phyloP scores from a whole-genome alignment of 2,888 invertebrate species.

The Cephus pulcher region DNA sequence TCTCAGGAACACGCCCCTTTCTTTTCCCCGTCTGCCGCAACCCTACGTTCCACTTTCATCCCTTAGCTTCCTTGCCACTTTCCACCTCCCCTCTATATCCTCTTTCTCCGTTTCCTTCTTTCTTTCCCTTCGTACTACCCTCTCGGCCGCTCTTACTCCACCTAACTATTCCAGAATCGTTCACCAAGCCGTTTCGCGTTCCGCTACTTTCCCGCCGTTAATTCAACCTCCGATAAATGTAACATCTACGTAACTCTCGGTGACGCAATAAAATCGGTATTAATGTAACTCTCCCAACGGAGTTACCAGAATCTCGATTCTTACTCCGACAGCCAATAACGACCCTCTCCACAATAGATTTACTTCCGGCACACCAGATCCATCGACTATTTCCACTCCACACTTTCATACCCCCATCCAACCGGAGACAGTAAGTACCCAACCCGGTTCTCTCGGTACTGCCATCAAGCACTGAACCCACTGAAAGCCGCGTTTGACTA shows the following conservation, averaged over 20 bases:
- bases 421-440: not conserved
- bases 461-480: not conserved
- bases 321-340: not conserved
- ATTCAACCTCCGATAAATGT: slow-evolving; percentile 15
- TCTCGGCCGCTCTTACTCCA: not conserved
- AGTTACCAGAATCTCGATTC: not conserved
- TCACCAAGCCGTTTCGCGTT: not conserved
- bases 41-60: slow-evolving; percentile 6
- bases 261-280: slow-evolving; percentile 35
- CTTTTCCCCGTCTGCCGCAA: not conserved
- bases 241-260: slow-evolving; percentile 27
- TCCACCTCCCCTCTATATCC: not conserved
- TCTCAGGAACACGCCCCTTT: not conserved
- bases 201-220: slow-evolving; percentile 3
- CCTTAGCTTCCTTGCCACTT: slow-evolving; percentile 14
- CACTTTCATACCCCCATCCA: not conserved
- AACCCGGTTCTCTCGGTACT: not conserved
- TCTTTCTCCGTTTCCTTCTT: not conserved
- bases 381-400: not conserved
- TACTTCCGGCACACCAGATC: not conserved
- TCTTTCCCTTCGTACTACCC: not conserved
- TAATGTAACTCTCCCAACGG: slow-evolving; percentile 21
- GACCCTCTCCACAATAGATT: not conserved
- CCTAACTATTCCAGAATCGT: slow-evolving; percentile 8
- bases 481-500: not conserved